Percentiles rank a stretch among this genome's conserved stretches.
phyloP scores from a whole-genome alignment of 2,888 invertebrate species.

The Drosophila lutescens region DNA sequence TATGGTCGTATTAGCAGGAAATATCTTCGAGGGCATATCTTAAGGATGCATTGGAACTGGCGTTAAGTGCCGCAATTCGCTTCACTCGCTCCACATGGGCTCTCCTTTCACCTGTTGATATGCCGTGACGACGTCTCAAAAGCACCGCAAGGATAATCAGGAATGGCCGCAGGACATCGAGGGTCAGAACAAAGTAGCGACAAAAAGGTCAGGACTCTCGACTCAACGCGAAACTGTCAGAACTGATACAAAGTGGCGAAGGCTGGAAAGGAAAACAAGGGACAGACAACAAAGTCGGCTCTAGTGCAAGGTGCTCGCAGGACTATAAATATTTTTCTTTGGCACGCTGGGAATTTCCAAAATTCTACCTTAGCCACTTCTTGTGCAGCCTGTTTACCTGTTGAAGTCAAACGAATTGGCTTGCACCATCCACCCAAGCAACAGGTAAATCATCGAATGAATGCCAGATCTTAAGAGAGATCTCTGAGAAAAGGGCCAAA shows the following conservation, averaged over 20 bases:
- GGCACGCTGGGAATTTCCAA: constrained; percentile 60
- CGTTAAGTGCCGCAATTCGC: constrained; percentile 73
- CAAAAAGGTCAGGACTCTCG: constrained; percentile 10
- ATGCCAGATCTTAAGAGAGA: constrained; percentile 7
- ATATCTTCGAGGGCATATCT: constrained; percentile 37
- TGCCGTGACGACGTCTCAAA: constrained; percentile 56
- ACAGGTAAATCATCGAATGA: constrained; percentile 20
- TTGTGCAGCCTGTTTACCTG: constrained; percentile 32
- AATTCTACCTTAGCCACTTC: constrained; percentile 37
- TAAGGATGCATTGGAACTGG: constrained; percentile 55
- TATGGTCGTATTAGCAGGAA: constrained; percentile 14
- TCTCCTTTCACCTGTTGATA: constrained; percentile 56
- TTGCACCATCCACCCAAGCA: constrained; percentile 13
- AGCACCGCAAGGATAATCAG: constrained; percentile 72
- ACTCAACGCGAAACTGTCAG: constrained; percentile 62
- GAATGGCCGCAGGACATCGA: constrained; percentile 46
- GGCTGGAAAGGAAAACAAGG: constrained; percentile 30
- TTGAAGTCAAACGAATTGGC: constrained; percentile 26
- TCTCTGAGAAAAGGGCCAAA: constrained; percentile 9
- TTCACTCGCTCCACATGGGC: constrained; percentile 30
- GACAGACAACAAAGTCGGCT: constrained; percentile 39
- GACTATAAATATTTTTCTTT: constrained; percentile 50
- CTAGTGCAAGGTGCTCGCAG: constrained; percentile 42
- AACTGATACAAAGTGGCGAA: constrained; percentile 59
- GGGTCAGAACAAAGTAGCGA: constrained; percentile 23